A percentile compares a stretch with the other conserved stretches of the same genome.
phyloP scores from a whole-genome alignment of 2,113 vertebrate species.

The Chiloscyllium plagiosum region DNA sequence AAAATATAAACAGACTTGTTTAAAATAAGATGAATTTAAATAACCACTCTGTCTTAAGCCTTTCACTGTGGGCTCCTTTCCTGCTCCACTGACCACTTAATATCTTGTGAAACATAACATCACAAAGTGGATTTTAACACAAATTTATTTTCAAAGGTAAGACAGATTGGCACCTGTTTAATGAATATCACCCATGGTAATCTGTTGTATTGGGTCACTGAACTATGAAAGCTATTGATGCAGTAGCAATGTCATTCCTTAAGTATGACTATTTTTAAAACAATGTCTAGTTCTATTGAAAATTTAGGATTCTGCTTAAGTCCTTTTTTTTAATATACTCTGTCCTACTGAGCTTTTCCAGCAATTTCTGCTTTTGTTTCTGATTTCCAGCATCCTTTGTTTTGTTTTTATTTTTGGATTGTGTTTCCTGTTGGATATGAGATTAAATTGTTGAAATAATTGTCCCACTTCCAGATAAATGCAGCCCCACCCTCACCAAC shows the following conservation, averaged over 20 bases:
- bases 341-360: not conserved
- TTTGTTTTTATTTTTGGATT: no score
- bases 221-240: not conserved
- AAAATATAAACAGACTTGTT: no score
- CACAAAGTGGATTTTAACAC: not conserved
- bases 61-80: not conserved
- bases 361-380: not conserved
- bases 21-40: not conserved
- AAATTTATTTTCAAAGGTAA: not conserved
- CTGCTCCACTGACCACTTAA: not conserved
- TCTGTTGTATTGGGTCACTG: not conserved
- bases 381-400: no score
- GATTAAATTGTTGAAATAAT: not conserved
- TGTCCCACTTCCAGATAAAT: not conserved
- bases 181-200: not conserved
- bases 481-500: not conserved
- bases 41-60: not conserved
- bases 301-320: not conserved
- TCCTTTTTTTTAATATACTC: not conserved
- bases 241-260: not conserved
- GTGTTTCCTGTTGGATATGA: not conserved
- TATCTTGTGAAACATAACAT: not conserved
- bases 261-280: not conserved
- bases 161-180: not conserved
- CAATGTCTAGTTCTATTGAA: not conserved